Base-by-base conservation (phyloP, 2,888 invertebrate genomes). In the Phaedon cochleariae region DNA sequence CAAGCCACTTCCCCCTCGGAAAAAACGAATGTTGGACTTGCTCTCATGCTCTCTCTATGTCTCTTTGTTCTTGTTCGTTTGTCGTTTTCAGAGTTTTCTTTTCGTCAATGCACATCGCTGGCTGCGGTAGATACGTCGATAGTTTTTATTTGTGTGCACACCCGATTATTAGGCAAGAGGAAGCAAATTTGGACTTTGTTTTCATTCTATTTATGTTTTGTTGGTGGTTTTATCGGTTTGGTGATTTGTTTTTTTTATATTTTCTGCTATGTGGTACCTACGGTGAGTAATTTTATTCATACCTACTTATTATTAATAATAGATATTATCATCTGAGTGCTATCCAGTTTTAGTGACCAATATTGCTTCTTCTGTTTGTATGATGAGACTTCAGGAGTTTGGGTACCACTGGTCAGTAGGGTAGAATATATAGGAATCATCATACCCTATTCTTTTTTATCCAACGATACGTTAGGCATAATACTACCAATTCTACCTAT, bases 1-100 rank as follows among this genome's bases (percentile, higher is more conserved):
- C 57, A 29, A 37, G 31, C 52, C 68, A 65, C 66, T 69, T 64
- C 69, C 68, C 71, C 64, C 65, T 17, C 29, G 22, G n/a, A 52
- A 55, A 57, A 57, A 41, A 49, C 59, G 64, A 37, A 29, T 49
- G 62, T 46, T 37, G 51, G 31, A 51, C 29, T 51, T 20, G 12
- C 46, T 55, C 18, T 26, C 21, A 34, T 64, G 15, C 46, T 29
- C 48, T 17, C 52, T n/a, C n/a, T n/a, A n/a, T n/a, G 18, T 57
- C 48, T 63, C 46, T 48, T 58, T 55, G 54, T 68, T 62, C 54
- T 52, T 52, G 48, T n/a, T 21, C 9, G 55, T 37, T 55, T 41
- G 55, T 41, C 41, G 34, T 34, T 34, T 34, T n/a, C n/a, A n/a
- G n/a, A n/a, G 9, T 34, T 34, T 34, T 12, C 6, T 34, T 6